Percentiles rank a stretch among this genome's conserved stretches.
Conservation (phyloP, 1,140 invertebrate genomes). For the Cydia strobilella region DNA sequence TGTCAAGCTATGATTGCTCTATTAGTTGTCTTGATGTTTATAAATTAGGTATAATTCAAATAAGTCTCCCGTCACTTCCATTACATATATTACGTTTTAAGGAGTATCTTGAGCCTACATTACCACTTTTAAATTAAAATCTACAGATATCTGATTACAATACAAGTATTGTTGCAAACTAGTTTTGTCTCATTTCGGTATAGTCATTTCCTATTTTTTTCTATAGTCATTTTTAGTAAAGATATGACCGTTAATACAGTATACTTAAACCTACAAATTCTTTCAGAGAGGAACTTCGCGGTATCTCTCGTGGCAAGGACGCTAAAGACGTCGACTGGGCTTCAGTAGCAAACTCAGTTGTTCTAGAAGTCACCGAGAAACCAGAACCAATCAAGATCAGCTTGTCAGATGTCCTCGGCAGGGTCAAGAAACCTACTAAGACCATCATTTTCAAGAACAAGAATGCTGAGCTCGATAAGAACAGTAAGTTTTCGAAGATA, state of each 20-base stretch:
- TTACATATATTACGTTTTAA: no score
- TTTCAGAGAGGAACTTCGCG: constrained; percentile 89
- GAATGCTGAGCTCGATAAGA: constrained; percentile 74
- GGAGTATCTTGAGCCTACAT: no score
- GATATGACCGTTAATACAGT: no score
- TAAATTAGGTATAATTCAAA: neutral
- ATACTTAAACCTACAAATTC: constrained; percentile 20
- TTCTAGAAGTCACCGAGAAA: constrained; percentile 82
- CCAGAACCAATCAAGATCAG: constrained; percentile 90
- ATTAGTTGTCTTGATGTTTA: neutral
- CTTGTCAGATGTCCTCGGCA: constrained; percentile 86
- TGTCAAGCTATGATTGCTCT: neutral
- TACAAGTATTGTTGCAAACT: no score
- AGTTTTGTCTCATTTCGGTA: neutral
- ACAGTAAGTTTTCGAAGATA: constrained; percentile 69
- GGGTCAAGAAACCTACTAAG: constrained; percentile 83
- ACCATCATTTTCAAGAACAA: constrained; percentile 81
- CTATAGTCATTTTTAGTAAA: no score
- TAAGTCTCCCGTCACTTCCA: neutral
- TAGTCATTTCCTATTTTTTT: no score
- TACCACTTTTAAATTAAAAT: no score
- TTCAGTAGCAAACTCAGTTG: constrained; percentile 81
- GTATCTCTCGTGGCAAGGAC: constrained; percentile 88
- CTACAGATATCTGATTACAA: no score
- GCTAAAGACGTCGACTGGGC: constrained; percentile 93